Percentiles rank a stretch among this genome's conserved stretches.
phyloP scores from a whole-genome alignment of 1,140 invertebrate species.

The Chironomus tepperi region DNA sequence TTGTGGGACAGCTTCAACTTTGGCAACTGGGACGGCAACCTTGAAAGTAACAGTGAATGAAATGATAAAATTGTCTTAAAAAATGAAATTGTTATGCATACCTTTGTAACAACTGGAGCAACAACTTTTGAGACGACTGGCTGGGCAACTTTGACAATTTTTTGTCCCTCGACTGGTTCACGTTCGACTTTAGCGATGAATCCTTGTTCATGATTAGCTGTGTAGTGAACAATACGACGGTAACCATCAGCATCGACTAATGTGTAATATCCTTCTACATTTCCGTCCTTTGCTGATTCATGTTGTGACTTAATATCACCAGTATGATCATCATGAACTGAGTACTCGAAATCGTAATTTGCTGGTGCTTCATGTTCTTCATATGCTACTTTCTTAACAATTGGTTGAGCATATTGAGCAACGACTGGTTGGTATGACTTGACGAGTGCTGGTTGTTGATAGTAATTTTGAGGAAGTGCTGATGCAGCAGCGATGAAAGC shows the following conservation, averaged over 20 bases:
- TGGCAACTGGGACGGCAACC: slow-evolving; percentile 14
- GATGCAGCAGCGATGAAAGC: not conserved
- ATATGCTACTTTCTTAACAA: not conserved
- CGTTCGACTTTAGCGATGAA: slow-evolving; percentile 28
- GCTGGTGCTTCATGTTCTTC: slow-evolving; percentile 33
- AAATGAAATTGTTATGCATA: not conserved
- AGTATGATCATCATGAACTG: slow-evolving; percentile 46
- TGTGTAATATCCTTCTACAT: slow-evolving; percentile 47
- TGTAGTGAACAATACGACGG: slow-evolving; percentile 48
- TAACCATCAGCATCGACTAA: slow-evolving; percentile 53
- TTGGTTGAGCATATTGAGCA: not conserved
- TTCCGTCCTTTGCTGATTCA: slow-evolving; percentile 45
- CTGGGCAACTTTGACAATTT: slow-evolving; percentile 38
- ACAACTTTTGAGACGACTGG: slow-evolving; percentile 38
- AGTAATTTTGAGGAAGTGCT: not conserved
- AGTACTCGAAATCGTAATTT: slow-evolving; percentile 49
- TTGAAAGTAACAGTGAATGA: not conserved
- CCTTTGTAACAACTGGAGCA: not conserved
- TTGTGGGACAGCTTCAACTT: not conserved
- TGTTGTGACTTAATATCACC: slow-evolving; percentile 46
- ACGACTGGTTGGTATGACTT: slow-evolving; percentile 1
- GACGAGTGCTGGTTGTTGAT: not conserved
- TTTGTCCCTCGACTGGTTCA: slow-evolving; percentile 36
- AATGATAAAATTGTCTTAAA: not conserved
- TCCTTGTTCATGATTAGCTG: slow-evolving; percentile 43